A percentile compares a stretch with the other conserved stretches of the same genome.
phyloP scores from a whole-genome alignment of 2,113 vertebrate genomes.

The Phainopepla nitens region DNA sequence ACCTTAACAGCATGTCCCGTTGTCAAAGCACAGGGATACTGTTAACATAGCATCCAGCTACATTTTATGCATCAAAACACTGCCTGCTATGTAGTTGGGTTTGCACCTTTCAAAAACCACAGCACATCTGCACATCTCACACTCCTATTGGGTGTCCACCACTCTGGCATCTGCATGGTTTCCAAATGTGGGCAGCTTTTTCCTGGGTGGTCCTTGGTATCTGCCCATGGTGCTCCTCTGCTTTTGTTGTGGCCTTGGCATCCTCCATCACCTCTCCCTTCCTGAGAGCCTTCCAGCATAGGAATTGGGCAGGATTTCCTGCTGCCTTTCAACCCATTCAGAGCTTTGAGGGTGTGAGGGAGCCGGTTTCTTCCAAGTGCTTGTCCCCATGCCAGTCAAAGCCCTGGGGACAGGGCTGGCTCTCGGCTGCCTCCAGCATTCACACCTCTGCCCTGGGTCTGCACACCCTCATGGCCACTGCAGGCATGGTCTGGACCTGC shows the following conservation, averaged over 20 bases:
- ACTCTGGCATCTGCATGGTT: not conserved
- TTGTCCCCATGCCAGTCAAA: constrained; percentile 30
- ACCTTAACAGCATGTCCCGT: not conserved
- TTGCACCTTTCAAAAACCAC: not conserved
- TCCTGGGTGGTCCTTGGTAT: not conserved
- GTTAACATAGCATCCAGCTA: not conserved
- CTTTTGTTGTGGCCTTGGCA: not conserved
- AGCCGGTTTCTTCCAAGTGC: not conserved
- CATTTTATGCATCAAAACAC: not conserved
- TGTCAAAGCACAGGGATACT: not conserved
- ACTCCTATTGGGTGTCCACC: not conserved
- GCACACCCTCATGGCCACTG: accelerated
- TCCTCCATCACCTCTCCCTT: not conserved
- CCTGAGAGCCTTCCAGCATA: not conserved
- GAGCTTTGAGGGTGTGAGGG: not conserved
- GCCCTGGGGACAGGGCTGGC: not conserved
- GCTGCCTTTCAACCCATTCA: constrained; percentile 33
- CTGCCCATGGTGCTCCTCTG: not conserved
- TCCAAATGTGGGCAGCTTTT: not conserved
- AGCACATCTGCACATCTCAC: not conserved
- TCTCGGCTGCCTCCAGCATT: not conserved
- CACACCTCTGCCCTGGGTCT: not conserved
- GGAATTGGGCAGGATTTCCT: constrained; percentile 45
- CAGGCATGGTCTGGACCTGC: not conserved
- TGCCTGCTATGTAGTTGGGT: not conserved